Evolutionary conservation across 2,113 vertebrate genomes (phyloP), one percentile per base, ranked within the genome.

Genomic region (Papio anubis): DNA sequence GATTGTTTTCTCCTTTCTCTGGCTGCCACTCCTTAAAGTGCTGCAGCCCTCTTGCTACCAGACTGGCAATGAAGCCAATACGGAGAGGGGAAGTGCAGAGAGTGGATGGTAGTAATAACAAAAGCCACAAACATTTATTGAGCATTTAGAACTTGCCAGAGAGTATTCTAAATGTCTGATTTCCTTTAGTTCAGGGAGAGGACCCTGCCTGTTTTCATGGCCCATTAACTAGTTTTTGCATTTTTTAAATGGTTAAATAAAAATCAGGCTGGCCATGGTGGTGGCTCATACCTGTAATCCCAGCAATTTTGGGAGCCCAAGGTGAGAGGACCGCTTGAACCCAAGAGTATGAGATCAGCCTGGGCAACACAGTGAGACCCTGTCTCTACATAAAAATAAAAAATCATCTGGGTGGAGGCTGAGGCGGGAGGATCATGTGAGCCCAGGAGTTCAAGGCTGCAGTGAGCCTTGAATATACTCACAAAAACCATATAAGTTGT

Each of bases 41-140:
- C 64, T 43, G 78, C 17, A 4, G 64, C 75, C 35, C 1, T 57
- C 50, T 78, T 40, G 52, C 86, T 85, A 5, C 40, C 40, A 76
- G 76, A 61, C 32, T 72, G n/a, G 79, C 23, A 55, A 10, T 6
- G 45, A 92, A 78, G 50, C 90, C 73, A 72, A 40, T 12, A 23
- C 0, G 30, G 45, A 64, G 10, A 23, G 4, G 4, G 1, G 12
- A 75, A 55, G 13, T 23, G 2, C 9, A 1, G 18, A 75, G 25
- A 32, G 83, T 38, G 38, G 57, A 25, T 11, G 32, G 11, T 23
- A n/a, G 11, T 11, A 73, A 48, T 8, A 64, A 12, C 13, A 83
- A 32, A 1, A 50, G 25, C 50, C 81, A 30, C 81, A 72, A 57
- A 83, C 21, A 21, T n/a, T 57, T 40, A 35, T 0, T 20, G 68